These are phyloP conservation scores for Rhorus exstirpatorius DNA, from an alignment of 2,888 invertebrate genomes.

Conservation along the genomic window DNA sequence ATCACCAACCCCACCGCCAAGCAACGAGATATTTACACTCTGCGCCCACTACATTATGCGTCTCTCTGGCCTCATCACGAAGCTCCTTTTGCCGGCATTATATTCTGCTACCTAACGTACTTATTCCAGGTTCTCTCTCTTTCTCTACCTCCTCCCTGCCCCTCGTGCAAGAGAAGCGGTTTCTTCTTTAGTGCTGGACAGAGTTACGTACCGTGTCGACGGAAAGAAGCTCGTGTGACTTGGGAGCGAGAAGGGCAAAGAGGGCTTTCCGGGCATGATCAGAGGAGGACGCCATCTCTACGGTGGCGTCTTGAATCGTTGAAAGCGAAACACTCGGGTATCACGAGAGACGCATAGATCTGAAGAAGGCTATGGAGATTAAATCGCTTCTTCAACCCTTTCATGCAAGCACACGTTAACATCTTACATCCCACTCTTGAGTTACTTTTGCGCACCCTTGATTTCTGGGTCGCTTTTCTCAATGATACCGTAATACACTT, in stretches of 20 bases:
- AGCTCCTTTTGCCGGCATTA: slow-evolving; percentile 35
- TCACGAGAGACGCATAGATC: slow-evolving; percentile 5
- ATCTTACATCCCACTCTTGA: slow-evolving; percentile 45
- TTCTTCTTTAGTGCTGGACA: slow-evolving; percentile 4
- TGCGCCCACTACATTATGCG: slow-evolving; percentile 58
- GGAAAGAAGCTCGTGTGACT: slow-evolving; percentile 12
- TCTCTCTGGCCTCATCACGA: slow-evolving; percentile 32
- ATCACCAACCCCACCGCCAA: slow-evolving; percentile 1
- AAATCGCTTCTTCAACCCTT: slow-evolving; percentile 30
- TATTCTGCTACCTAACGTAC: slow-evolving; percentile 45
- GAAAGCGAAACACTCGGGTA: slow-evolving; percentile 13
- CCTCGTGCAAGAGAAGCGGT: slow-evolving; percentile 18
- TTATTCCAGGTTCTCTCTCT: slow-evolving; percentile 12
- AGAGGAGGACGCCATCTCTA: neutral
- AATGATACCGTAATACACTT: slow-evolving; percentile 19
- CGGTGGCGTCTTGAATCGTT: neutral
- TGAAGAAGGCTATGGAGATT: slow-evolving; percentile 48
- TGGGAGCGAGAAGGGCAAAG: neutral
- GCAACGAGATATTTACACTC: slow-evolving; percentile 51
- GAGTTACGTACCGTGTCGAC: neutral
- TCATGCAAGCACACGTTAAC: slow-evolving; percentile 15
- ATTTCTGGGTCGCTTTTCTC: slow-evolving; percentile 49
- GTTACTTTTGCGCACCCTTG: slow-evolving; percentile 29
- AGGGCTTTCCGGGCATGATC: neutral
- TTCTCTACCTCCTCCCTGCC: neutral